Conservation (phyloP, 2,888 invertebrate genomes). For the Euproctis similis region DNA sequence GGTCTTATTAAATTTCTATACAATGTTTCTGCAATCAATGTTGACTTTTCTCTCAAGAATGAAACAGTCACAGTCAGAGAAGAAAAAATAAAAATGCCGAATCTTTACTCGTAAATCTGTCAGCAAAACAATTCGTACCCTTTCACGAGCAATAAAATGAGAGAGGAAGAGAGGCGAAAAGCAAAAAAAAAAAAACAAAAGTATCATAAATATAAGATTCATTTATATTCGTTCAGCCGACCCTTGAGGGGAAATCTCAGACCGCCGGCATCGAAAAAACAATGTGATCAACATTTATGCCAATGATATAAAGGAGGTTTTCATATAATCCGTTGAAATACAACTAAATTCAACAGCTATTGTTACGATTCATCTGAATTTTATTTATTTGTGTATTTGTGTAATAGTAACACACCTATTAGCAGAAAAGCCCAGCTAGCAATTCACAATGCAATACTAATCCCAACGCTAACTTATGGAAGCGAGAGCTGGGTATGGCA, state of each 20-base stretch:
- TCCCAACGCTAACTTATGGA: no score
- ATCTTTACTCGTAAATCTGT: slow-evolving; percentile 73
- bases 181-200: slow-evolving; percentile 69
- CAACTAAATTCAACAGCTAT: no score
- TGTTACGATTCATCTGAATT: no score
- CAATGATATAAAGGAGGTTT: slow-evolving; percentile 20
- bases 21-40: slow-evolving; percentile 37
- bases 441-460: no score
- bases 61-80: slow-evolving; percentile 59
- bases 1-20: slow-evolving; percentile 36
- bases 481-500: no score
- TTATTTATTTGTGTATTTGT: no score
- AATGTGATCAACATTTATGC: slow-evolving; percentile 33
- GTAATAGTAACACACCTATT: no score
- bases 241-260: slow-evolving; percentile 51
- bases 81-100: slow-evolving; percentile 68
- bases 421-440: no score
- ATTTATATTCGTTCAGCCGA: slow-evolving; percentile 71
- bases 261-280: slow-evolving; percentile 45
- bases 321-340: slow-evolving; percentile 16
- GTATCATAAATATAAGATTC: slow-evolving; percentile 75
- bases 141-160: slow-evolving; percentile 74
- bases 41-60: slow-evolving; percentile 41
- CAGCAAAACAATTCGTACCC: slow-evolving; percentile 74
- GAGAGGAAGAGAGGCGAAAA: slow-evolving; percentile 61